Base-by-base conservation (phyloP, 2,888 invertebrate genomes). In the Mactromeris polynyma region DNA sequence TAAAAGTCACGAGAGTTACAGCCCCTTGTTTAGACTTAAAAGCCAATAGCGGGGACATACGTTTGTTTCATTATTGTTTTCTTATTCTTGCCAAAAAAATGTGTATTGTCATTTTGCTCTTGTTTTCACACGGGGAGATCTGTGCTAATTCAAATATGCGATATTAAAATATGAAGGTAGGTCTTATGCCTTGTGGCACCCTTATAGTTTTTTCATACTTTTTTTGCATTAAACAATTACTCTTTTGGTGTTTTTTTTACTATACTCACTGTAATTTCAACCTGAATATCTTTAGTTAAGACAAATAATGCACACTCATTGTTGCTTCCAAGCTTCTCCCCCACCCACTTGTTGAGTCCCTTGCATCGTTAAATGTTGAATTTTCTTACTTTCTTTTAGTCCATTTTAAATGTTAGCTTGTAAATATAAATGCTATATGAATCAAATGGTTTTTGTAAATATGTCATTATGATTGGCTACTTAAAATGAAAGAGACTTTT, bases 401-500 rank as follows among this genome's bases (percentile, higher is more conserved):
- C 58, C 26, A 26, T 58, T 58, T 58, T 58, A 58, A 58, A 36
- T 73, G 2, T 73, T 14, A 19, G 73, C 73, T 73, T 73, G 73
- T 73, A 73, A 33, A 73, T 73, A 73, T 19, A 33, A 73, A 73
- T 73, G 73, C 73, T 73, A 73, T 73, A 33, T 73, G 73, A 73
- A 73, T 19, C 33, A 33, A 73, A 36, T 33, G 14, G 36, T 17
- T 73, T 58, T 58, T 64, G 26, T 64, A 73, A 11, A 73, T 36
- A 33, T 33, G 31, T 33, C 69, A 69, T 69, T 69, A 36, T 33
- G 36, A 73, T 73, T 73, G 73, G 11, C 36, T 36, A 31, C 11
- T 14, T 73, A 19, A 19, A 73, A 33, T 33, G 73, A 73, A 73
- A 26, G 1, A 69, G 11, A 2, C 33, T 6, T 33, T 69, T 69